A percentile compares a stretch with the other conserved stretches of the same genome.
These are phyloP conservation scores for Allygus modestus DNA, from an alignment of 2,888 invertebrate genomes.

Conservation along the genomic window DNA sequence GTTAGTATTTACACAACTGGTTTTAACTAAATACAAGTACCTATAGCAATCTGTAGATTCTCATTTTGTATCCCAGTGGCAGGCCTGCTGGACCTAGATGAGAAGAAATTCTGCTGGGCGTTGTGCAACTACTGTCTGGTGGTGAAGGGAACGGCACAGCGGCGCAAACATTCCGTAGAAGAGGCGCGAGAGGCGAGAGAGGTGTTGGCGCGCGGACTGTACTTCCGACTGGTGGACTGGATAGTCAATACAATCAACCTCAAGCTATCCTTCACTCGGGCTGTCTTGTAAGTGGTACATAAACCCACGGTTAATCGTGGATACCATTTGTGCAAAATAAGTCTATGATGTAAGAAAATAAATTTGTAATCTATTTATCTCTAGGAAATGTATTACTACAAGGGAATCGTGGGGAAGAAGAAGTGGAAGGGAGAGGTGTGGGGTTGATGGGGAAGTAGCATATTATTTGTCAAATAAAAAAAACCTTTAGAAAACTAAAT, in stretches of 20 bases:
- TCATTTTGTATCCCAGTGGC: constrained; percentile 81
- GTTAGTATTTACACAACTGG: too few species aligned
- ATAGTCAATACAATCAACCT: constrained; percentile 91
- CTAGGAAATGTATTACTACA: too few species aligned
- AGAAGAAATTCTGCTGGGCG: constrained; percentile 90
- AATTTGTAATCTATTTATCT: too few species aligned
- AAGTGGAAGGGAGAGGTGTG: too few species aligned
- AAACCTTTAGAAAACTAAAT: too few species aligned
- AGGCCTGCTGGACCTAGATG: constrained; percentile 85
- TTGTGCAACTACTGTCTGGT: constrained; percentile 91
- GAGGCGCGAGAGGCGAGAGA: constrained; percentile 92
- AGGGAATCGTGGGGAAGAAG: too few species aligned
- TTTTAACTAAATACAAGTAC: too few species aligned
- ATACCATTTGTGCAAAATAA: too few species aligned
- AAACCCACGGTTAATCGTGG: background rate
- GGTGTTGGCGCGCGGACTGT: constrained; percentile 90
- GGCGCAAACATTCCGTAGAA: constrained; percentile 83
- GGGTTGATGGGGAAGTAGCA: too few species aligned
- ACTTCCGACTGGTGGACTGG: constrained; percentile 92
- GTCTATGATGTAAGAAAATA: too few species aligned
- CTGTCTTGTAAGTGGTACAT: constrained; percentile 88
- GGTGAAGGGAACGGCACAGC: constrained; percentile 84
- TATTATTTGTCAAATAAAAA: too few species aligned
- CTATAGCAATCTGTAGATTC: too few species aligned
- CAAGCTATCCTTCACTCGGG: constrained; percentile 88